phyloP scores from a whole-genome alignment of 2,888 invertebrate species.

The Nomada flava region DNA sequence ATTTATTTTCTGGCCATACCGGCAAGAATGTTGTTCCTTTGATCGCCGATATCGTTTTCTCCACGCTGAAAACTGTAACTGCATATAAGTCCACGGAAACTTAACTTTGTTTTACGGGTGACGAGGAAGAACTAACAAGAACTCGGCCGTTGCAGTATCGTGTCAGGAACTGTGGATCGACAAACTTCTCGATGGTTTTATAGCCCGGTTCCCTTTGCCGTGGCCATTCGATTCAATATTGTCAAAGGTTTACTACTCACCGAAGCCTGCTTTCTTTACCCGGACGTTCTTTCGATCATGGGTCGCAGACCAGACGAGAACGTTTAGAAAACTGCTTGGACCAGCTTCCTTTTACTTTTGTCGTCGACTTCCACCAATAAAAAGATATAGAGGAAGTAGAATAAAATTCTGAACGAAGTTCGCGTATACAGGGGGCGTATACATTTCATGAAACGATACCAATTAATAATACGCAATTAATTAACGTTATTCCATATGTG shows the following conservation, averaged over 20 bases:
- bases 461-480: too few relatives aligned
- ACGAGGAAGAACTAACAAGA: constrained; percentile 31
- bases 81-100: constrained; percentile 23
- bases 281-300: constrained; percentile 31
- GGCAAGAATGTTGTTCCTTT: neutral
- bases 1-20: neutral
- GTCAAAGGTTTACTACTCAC: constrained; percentile 61
- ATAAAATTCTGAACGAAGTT: neutral
- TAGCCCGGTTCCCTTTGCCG: constrained; percentile 48
- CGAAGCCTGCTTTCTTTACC: constrained; percentile 36
- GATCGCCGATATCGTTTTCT: neutral
- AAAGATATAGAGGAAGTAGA: neutral
- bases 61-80: neutral
- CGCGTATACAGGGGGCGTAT: neutral
- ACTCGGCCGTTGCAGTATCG: constrained; percentile 27
- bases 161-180: constrained; percentile 38
- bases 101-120: constrained; percentile 12
- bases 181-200: constrained; percentile 65
- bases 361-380: neutral
- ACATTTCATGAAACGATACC: neutral
- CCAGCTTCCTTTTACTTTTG: neutral
- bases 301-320: constrained; percentile 18
- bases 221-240: constrained; percentile 63
- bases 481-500: neutral
- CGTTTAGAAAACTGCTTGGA: constrained; percentile 9